Evolutionary conservation across 2,797 vertebrate genomes (phyloP).

Genomic region (Coilia nasus): DNA sequence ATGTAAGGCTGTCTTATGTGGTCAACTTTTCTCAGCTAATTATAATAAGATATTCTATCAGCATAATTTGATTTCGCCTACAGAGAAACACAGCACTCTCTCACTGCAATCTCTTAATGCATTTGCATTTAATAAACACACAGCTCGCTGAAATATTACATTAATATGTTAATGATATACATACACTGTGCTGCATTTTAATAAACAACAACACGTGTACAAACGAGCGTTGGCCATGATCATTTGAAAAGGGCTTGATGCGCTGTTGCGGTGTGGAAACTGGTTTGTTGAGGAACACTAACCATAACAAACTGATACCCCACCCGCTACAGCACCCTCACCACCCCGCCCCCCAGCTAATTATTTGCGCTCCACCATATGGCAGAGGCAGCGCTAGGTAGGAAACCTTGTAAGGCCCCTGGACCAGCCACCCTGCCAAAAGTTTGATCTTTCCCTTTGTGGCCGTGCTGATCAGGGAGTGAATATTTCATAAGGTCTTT

Average conservation of each 20-base stretch:
- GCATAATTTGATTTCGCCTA: constrained; percentile 11
- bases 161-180: constrained; percentile 22
- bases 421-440: constrained; percentile 67
- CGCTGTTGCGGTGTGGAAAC: constrained; percentile 6
- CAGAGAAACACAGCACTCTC: neutral
- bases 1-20: neutral
- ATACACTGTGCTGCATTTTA: neutral
- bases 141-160: neutral
- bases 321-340: too few relatives aligned
- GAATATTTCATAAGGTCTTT: constrained; percentile 81
- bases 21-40: constrained; percentile 14
- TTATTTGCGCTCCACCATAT: constrained; percentile 45
- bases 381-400: constrained; percentile 45
- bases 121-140: neutral
- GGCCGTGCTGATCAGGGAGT: constrained; percentile 70
- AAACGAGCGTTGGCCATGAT: neutral
- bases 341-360: neutral
- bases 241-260: neutral
- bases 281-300: neutral
- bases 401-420: constrained; percentile 68
- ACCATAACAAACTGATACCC: neutral
- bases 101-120: neutral
- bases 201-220: constrained; percentile 7
- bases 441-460: constrained; percentile 74
- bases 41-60: constrained; percentile 23